Conservation (phyloP, 2,113 vertebrate species). For the Bubo scandiacus region DNA sequence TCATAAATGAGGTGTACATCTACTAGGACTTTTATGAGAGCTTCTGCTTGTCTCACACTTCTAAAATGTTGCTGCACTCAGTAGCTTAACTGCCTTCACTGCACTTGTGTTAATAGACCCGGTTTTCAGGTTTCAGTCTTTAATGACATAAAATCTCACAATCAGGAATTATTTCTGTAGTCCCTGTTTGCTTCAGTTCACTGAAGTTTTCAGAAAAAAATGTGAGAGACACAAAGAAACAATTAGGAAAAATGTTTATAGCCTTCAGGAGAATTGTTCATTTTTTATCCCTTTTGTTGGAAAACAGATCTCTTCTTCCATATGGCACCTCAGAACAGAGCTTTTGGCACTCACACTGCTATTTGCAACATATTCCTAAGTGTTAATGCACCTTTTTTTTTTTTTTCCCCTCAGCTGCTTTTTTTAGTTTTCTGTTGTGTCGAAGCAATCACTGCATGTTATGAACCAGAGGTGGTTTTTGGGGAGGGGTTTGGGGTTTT, state of each 20-base stretch:
- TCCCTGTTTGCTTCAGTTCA: not conserved
- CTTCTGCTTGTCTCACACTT: not conserved
- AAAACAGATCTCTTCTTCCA: constrained; percentile 26
- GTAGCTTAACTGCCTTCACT: not conserved
- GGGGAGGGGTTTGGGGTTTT: not conserved
- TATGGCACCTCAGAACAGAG: not conserved
- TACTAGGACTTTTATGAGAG: not conserved
- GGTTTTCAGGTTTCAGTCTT: not conserved
- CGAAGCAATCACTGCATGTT: not conserved
- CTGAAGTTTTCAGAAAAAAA: not conserved
- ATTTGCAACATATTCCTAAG: not conserved
- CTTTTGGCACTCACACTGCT: not conserved
- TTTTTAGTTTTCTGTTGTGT: not conserved
- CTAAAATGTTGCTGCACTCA: not conserved
- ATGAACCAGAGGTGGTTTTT: not conserved
- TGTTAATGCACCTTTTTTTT: not conserved
- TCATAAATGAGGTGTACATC: not conserved
- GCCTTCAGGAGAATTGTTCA: not conserved
- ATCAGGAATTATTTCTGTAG: not conserved
- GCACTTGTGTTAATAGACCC: not conserved
- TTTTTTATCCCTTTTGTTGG: not conserved
- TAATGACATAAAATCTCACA: not conserved
- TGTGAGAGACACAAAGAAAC: not conserved
- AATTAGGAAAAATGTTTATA: constrained; percentile 1
- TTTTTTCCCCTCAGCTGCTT: not conserved